phyloP scores from a whole-genome alignment of 2,888 invertebrate genomes.

The Cataglyphis rosenhaueri region DNA sequence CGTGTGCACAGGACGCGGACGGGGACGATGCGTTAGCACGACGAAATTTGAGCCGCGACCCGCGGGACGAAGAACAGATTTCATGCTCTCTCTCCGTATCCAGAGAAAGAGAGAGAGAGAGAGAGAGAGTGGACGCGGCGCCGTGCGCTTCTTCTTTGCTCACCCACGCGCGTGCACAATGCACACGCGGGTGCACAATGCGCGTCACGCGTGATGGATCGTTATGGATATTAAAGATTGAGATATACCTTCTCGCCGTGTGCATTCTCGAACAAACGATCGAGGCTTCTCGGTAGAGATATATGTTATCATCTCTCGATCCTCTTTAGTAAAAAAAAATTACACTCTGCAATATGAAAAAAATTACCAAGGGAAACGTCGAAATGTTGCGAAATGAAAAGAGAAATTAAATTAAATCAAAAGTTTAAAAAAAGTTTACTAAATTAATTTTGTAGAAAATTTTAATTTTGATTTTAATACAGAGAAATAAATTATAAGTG shows the following conservation, averaged over 20 bases:
- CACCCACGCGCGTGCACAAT: slow-evolving; percentile 41
- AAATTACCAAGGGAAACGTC: not conserved
- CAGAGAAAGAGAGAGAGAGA: not conserved
- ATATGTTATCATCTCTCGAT: not conserved
- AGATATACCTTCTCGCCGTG: slow-evolving; percentile 26
- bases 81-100: slow-evolving; percentile 43
- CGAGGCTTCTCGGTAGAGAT: not conserved
- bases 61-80: slow-evolving; percentile 79
- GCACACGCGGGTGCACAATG: slow-evolving; percentile 55
- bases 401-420: not conserved
- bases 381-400: not conserved
- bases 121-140: slow-evolving; percentile 47
- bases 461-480: not conserved
- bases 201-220: slow-evolving; percentile 49
- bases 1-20: slow-evolving; percentile 63
- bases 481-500: not conserved
- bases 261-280: slow-evolving; percentile 6
- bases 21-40: slow-evolving; percentile 60
- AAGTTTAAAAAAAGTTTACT: not conserved
- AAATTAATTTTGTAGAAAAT: not conserved
- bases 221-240: slow-evolving; percentile 55
- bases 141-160: slow-evolving; percentile 57
- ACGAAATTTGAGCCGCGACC: slow-evolving; percentile 74
- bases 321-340: not conserved
- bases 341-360: not conserved